These are phyloP conservation scores for Pipistrellus pygmaeus DNA, from an alignment of 2,797 vertebrate genomes.

Conservation along the genomic window DNA sequence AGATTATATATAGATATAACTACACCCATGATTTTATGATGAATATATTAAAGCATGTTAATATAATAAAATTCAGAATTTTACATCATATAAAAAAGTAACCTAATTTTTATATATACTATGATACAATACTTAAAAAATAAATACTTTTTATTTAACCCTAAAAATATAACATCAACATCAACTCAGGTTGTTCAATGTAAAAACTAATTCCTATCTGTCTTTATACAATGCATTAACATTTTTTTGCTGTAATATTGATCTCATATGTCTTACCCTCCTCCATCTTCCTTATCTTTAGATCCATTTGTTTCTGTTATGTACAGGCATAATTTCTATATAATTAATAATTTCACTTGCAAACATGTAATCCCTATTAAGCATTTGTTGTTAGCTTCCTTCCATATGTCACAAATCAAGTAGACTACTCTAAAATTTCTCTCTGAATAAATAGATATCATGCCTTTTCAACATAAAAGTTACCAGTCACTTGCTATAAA, in stretches of 20 bases:
- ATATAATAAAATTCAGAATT: slow-evolving; percentile 39
- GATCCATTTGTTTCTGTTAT: slow-evolving; percentile 25
- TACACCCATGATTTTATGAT: background rate
- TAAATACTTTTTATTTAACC: background rate
- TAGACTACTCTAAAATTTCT: background rate
- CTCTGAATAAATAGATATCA: background rate
- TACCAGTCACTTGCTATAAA: background rate
- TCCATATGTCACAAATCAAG: background rate
- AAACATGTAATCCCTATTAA: background rate
- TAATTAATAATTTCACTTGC: slow-evolving; percentile 13
- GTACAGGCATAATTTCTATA: background rate
- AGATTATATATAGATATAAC: background rate
- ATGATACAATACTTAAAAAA: background rate
- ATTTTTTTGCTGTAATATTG: background rate
- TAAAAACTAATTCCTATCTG: background rate
- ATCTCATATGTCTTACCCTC: background rate
- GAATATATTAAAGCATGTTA: background rate
- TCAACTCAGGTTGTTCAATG: background rate
- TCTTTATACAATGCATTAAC: slow-evolving; percentile 1
- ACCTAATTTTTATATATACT: background rate
- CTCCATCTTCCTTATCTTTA: background rate
- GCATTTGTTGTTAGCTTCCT: slow-evolving; percentile 8
- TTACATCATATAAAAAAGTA: background rate
- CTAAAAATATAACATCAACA: background rate
- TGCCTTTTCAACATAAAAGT: background rate